A percentile compares a stretch with the other conserved stretches of the same genome.
Evolutionary conservation across 2,888 invertebrate species (phyloP).

Genomic region (Anaspis maculata): DNA sequence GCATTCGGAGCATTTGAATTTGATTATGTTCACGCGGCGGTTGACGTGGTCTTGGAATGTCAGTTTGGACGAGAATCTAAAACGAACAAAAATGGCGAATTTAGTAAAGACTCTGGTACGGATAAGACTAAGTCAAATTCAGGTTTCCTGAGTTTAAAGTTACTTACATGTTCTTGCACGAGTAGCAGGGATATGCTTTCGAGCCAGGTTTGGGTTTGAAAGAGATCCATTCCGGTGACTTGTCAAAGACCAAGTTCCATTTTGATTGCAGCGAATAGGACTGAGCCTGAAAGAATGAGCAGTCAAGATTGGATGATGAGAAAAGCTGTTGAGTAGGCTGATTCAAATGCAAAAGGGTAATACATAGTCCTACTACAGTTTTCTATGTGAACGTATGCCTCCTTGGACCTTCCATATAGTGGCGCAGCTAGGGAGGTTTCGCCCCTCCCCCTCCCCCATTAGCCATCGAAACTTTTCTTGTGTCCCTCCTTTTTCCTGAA

Average conservation of each 20-base stretch:
- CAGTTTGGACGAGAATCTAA: constrained; percentile 35
- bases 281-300: constrained; percentile 21
- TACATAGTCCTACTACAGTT: too few species aligned
- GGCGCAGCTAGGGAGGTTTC: too few species aligned
- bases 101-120: not conserved
- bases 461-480: too few species aligned
- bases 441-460: too few species aligned
- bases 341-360: too few species aligned
- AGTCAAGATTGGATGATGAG: too few species aligned
- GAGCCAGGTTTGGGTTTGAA: constrained; percentile 36
- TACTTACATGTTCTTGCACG: constrained; percentile 50
- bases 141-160: too few species aligned
- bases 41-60: constrained; percentile 39
- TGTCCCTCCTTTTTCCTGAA: too few species aligned
- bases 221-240: constrained; percentile 29
- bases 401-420: too few species aligned
- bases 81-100: constrained; percentile 11
- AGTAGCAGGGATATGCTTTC: constrained; percentile 44
- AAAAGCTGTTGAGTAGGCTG: too few species aligned
- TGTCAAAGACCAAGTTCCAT: constrained; percentile 32
- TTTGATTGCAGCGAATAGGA: constrained; percentile 25
- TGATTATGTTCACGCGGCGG: constrained; percentile 31
- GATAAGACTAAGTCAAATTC: not conserved
- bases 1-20: constrained; percentile 33
- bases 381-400: too few species aligned